phyloP scores from a whole-genome alignment of 2,113 vertebrate species.

The Istiophorus platypterus region DNA sequence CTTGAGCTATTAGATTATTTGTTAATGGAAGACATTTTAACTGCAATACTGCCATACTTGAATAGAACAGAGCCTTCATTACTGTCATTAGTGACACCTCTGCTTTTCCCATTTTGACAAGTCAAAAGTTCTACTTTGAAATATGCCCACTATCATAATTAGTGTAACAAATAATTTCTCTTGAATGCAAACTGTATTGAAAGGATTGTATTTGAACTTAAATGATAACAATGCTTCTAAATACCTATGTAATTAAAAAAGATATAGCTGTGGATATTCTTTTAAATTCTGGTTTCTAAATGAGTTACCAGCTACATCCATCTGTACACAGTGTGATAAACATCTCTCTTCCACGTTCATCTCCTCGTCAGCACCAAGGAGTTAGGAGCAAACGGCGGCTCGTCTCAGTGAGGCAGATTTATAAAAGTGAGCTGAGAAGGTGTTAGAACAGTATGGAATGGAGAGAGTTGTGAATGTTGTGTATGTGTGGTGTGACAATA shows the following conservation, averaged over 20 bases:
- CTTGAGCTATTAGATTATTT: background rate
- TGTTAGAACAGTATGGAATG: conserved; percentile 67
- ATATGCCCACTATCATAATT: background rate
- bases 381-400: conserved; percentile 65
- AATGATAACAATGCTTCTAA: background rate
- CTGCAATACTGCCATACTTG: background rate
- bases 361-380: conserved; percentile 42
- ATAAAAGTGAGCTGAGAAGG: conserved; percentile 67
- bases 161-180: background rate
- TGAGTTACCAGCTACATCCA: background rate
- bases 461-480: conserved; percentile 53
- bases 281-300: conserved; percentile 11
- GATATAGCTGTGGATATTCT: background rate
- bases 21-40: conserved; percentile 7
- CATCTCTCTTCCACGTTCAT: conserved; percentile 38
- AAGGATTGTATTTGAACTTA: background rate
- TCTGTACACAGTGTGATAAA: conserved; percentile 35
- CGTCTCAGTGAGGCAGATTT: conserved; percentile 64
- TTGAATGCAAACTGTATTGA: background rate
- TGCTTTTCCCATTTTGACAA: background rate
- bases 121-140: background rate
- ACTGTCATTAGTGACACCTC: background rate
- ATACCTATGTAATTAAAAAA: background rate
- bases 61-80: background rate
- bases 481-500: conserved; percentile 46